phyloP scores from a whole-genome alignment of 2,797 vertebrate genomes.

The Astyanax mexicanus region DNA sequence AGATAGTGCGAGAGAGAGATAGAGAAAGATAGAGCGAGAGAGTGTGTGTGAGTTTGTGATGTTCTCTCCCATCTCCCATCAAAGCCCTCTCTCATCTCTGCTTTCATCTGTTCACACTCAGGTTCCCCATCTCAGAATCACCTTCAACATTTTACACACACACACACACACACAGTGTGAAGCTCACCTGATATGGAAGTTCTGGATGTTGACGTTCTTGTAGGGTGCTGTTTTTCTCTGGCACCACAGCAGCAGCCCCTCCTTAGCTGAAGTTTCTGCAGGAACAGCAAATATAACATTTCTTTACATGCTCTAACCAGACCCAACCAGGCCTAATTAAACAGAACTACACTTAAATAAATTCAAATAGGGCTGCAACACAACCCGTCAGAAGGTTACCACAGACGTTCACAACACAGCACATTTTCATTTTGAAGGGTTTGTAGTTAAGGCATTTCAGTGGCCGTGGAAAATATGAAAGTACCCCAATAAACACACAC shows the following conservation, averaged over 20 bases:
- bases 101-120: constrained; percentile 8
- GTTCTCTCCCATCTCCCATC: constrained; percentile 63
- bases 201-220: constrained; percentile 99
- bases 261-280: constrained; percentile 96
- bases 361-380: no score
- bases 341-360: not conserved
- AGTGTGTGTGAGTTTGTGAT: no score
- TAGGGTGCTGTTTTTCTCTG: constrained; percentile 98
- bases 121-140: not conserved
- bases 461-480: no score
- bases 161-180: no score
- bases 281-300: not conserved
- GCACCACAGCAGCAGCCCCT: constrained; percentile 96
- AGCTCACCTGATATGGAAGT: constrained; percentile 96
- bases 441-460: no score
- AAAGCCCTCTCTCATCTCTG: constrained; percentile 57
- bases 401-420: no score
- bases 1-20: constrained; percentile 29
- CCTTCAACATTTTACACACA: not conserved
- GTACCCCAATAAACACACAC: no score
- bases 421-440: no score
- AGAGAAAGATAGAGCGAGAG: constrained; percentile 10
- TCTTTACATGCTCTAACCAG: not conserved
- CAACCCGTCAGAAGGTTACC: no score
- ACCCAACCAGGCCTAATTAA: not conserved